These are phyloP conservation scores for Helarctos malayanus DNA, from an alignment of 2,797 vertebrate genomes.

Conservation along the genomic window DNA sequence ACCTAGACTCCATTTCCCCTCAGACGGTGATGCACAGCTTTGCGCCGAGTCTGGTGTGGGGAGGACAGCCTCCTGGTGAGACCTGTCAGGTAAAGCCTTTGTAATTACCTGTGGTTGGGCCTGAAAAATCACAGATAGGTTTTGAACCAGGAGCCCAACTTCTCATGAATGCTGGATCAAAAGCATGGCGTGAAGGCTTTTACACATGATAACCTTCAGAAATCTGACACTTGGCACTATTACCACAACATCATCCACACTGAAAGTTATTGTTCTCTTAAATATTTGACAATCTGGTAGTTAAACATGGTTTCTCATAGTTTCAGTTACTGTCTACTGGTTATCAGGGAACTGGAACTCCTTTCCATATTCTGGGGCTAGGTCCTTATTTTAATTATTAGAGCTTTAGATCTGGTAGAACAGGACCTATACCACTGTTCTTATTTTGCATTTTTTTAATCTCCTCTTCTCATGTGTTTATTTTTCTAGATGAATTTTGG, in stretches of 20 bases:
- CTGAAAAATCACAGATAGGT: background rate
- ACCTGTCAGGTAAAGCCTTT: background rate
- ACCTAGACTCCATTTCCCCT: background rate
- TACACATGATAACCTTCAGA: background rate
- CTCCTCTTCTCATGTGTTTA: background rate
- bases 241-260: background rate
- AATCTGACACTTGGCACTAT: background rate
- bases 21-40: accelerated
- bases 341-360: background rate
- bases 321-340: background rate
- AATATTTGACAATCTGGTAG: background rate
- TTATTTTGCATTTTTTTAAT: background rate
- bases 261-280: background rate
- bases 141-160: background rate
- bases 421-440: background rate
- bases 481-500: conserved; percentile 23
- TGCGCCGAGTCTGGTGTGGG: background rate
- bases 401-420: background rate
- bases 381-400: background rate
- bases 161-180: background rate
- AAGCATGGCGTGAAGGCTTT: background rate
- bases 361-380: background rate
- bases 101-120: background rate
- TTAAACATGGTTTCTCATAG: background rate
- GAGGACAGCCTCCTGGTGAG: background rate